Evolutionary conservation across 1,140 invertebrate species (phyloP).

Genomic region (Caligus rogercresseyi): DNA sequence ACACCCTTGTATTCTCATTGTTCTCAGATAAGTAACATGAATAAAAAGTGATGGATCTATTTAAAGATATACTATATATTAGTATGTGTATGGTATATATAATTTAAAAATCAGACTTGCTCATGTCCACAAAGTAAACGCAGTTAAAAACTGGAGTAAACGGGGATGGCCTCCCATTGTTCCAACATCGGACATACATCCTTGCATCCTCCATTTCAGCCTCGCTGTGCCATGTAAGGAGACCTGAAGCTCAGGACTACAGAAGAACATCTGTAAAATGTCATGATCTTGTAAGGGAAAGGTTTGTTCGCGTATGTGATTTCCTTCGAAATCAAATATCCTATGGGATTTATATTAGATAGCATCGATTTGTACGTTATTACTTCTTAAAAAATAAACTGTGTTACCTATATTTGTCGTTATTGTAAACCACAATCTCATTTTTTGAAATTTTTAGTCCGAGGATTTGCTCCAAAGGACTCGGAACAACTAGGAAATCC

Average conservation of each 20-base stretch:
- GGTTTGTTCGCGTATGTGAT: neutral
- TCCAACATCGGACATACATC: neutral
- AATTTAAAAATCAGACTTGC: too few relatives aligned
- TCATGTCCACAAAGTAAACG: neutral
- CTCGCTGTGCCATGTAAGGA: neutral
- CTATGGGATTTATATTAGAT: neutral
- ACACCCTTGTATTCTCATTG: neutral
- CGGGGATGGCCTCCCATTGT: neutral
- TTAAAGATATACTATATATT: neutral
- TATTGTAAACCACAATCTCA: slow-evolving; percentile 7
- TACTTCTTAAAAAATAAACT: neutral
- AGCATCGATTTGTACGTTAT: neutral
- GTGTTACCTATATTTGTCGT: neutral
- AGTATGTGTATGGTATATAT: too few relatives aligned
- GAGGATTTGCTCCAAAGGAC: neutral
- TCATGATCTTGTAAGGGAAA: neutral
- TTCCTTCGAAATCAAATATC: slow-evolving; percentile 6
- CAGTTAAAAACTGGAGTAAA: neutral
- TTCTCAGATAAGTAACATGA: neutral
- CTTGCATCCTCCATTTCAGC: neutral
- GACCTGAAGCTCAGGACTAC: neutral
- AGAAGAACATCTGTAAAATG: neutral
- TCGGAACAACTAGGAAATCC: neutral
- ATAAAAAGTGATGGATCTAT: neutral
- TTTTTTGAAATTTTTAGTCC: neutral